phyloP scores from a whole-genome alignment of 2,797 vertebrate species.

The Acestrorhynchus altus region DNA sequence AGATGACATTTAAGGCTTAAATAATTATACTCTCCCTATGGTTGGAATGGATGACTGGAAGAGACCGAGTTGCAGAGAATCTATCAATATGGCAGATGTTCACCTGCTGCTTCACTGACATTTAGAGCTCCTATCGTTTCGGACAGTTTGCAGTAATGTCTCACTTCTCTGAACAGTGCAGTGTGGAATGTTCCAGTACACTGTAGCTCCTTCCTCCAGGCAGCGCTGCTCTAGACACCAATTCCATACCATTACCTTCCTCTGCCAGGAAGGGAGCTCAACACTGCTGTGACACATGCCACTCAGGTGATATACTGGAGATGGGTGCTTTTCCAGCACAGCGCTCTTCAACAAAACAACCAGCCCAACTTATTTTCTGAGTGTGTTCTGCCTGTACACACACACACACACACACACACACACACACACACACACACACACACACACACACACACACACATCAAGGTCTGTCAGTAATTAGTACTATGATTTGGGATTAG shows the following conservation, averaged over 20 bases:
- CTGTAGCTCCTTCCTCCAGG: neutral
- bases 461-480: too few relatives aligned
- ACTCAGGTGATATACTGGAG: conserved; percentile 45
- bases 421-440: rapidly evolving
- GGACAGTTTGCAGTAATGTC: conserved; percentile 13
- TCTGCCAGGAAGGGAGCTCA: conserved; percentile 30
- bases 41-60: neutral
- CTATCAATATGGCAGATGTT: conserved; percentile 21
- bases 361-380: conserved; percentile 29
- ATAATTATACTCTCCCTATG: neutral
- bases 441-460: neutral
- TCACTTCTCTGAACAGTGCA: conserved; percentile 14
- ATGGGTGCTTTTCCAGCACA: conserved; percentile 44
- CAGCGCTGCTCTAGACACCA: conserved; percentile 28
- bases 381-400: too few relatives aligned
- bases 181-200: conserved; percentile 28
- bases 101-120: conserved; percentile 6
- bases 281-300: conserved; percentile 54
- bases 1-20: neutral
- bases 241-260: conserved; percentile 55
- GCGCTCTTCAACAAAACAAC: conserved; percentile 43
- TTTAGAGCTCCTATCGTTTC: conserved; percentile 13
- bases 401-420: too few relatives aligned
- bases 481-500: too few relatives aligned
- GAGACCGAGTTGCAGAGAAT: conserved; percentile 12